Base-by-base conservation (phyloP, 2,797 vertebrate genomes). In the Pangasius djambal region DNA sequence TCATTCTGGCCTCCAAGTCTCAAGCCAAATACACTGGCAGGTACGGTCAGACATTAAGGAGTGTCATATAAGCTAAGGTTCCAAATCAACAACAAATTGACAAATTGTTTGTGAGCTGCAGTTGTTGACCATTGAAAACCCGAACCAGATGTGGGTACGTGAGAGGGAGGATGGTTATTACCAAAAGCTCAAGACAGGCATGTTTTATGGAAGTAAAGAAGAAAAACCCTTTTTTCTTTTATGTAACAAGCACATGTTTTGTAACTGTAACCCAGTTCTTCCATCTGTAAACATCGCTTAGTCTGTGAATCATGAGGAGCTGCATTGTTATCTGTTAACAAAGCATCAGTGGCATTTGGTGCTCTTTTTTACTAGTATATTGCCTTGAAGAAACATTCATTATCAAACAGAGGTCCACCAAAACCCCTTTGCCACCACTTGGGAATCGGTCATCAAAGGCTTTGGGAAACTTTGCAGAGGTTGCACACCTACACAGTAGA, bases 201-300 rank as follows among this genome's bases (percentile, higher is more conserved):
- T 44, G 22, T 50, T 44, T 74, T n/a, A 69, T 61, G 40, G 61
- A 55, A 83, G 10, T 50, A 52, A 85, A 91, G 88, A 89, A 92
- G 92, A 93, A 88, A 89, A 89, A 84, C 84, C 10, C 84, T 9
- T 88, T 93, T 93, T 91, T 89, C 93, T 79, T 87, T 79, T 87
- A 20, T 79, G 22, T 57, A 75, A 83, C 50, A 82, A 50, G 55
- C 15, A 15, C 57, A 5, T 50, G 40, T 74, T 94, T 93, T 92
- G 91, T 74, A 95, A 95, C 95, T 91, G 91, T 70, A 95, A 95
- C 95, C 94, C 95, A 95, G 92, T 95, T 96, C 90, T 90, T 91
- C 93, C 90, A 95, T 95, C 93, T 92, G 89, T 89, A 88, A 91
- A 90, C 93, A 89, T 93, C 91, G 50, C 84, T 89, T 81, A 8